phyloP scores from a whole-genome alignment of 2,888 invertebrate species.

The Kuschelorhynchus macadamiae region DNA sequence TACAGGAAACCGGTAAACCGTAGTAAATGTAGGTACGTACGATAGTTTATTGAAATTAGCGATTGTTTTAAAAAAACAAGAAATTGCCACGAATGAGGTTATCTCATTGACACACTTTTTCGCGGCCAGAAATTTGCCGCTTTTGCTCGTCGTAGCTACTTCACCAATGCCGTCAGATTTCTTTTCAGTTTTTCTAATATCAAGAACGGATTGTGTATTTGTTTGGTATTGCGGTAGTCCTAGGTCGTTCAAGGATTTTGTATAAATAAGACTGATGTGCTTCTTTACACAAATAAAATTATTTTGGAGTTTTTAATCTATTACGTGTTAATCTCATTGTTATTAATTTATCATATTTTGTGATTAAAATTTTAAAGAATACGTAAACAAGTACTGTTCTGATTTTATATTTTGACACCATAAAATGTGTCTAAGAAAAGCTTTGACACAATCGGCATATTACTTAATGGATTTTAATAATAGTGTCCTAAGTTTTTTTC shows the following conservation, averaged over 20 bases:
- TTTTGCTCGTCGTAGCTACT: conserved; percentile 39
- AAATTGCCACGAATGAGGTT: conserved; percentile 59
- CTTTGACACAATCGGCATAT: too few species aligned
- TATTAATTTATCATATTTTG: too few species aligned
- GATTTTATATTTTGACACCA: neutral
- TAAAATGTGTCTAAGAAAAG: too few species aligned
- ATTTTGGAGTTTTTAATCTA: too few species aligned
- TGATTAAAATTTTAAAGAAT: too few species aligned
- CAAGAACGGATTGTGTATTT: conserved; percentile 34
- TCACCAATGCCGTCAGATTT: conserved; percentile 40
- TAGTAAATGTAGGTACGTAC: conserved; percentile 38
- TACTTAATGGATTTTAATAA: too few species aligned
- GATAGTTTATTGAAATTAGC: conserved; percentile 48
- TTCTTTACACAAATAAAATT: too few species aligned
- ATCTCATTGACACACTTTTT: conserved; percentile 65
- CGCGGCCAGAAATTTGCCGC: conserved; percentile 55
- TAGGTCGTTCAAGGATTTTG: conserved; percentile 24
- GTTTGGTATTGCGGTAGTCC: conserved; percentile 20
- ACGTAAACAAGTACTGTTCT: too few species aligned
- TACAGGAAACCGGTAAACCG: conserved; percentile 38
- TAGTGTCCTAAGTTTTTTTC: too few species aligned
- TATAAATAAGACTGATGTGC: neutral
- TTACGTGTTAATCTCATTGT: too few species aligned
- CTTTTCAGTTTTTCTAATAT: conserved; percentile 43
- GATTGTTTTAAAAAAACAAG: conserved; percentile 46